A percentile compares a stretch with the other conserved stretches of the same genome.
Conservation (phyloP, 2,113 vertebrate species). For the Hippocampus barbouri region DNA sequence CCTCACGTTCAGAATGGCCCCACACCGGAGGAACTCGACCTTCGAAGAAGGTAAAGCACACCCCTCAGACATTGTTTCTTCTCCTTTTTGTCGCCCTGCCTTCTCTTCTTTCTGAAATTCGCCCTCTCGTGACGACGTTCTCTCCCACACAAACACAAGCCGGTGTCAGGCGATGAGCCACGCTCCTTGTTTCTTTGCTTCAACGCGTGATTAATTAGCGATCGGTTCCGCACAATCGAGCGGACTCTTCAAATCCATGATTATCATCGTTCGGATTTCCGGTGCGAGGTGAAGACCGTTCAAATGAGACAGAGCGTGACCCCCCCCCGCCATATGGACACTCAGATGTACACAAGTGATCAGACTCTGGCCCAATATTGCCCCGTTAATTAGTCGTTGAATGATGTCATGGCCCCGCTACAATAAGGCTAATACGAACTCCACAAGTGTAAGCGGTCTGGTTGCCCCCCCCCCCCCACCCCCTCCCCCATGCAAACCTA, state of each 20-base stretch:
- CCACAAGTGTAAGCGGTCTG: not conserved
- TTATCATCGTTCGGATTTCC: too few species aligned
- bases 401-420: not conserved
- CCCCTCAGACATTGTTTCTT: not conserved
- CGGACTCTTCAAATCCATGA: too few species aligned
- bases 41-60: constrained; percentile 84
- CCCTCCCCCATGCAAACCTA: not conserved
- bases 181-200: too few species aligned
- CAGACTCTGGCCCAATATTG: not conserved
- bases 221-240: too few species aligned
- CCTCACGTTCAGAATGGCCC: constrained; percentile 95
- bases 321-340: not conserved
- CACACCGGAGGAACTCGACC: constrained; percentile 89
- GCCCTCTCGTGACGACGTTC: too few species aligned
- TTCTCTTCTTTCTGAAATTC: not conserved
- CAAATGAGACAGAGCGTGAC: not conserved
- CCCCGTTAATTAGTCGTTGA: not conserved
- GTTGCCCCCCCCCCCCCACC: not conserved
- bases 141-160: not conserved
- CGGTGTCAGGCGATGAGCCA: too few species aligned
- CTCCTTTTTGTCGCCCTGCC: too few species aligned
- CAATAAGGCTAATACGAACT: not conserved
- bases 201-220: too few species aligned
- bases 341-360: not conserved
- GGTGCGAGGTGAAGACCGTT: not conserved